Conservation (phyloP, 2,888 invertebrate genomes). For the Pammene fasciana region DNA sequence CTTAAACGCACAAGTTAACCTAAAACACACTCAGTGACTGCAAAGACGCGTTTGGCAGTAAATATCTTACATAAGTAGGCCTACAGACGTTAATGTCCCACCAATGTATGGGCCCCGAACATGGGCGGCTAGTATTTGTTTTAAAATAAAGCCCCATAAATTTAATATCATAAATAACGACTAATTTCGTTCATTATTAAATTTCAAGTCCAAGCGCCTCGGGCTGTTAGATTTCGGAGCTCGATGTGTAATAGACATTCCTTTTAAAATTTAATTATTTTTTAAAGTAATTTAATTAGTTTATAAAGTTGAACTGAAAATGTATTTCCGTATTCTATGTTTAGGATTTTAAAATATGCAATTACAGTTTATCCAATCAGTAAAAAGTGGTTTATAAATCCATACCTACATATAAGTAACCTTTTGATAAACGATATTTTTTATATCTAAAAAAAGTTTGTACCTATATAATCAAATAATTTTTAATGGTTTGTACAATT, state of each 20-base stretch:
- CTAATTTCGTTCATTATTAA: slow-evolving; percentile 61
- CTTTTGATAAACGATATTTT: no score
- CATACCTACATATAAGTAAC: no score
- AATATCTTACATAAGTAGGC: slow-evolving; percentile 51
- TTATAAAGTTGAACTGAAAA: slow-evolving; percentile 9
- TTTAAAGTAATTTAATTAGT: slow-evolving; percentile 38
- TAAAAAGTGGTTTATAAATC: no score
- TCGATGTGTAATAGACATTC: slow-evolving; percentile 41
- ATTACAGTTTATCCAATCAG: no score
- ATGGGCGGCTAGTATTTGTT: slow-evolving; percentile 55
- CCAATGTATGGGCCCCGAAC: slow-evolving; percentile 48
- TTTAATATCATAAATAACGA: slow-evolving; percentile 58
- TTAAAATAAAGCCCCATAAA: slow-evolving; percentile 55
- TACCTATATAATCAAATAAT: no score
- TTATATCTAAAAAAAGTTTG: no score
- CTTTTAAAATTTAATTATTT: slow-evolving; percentile 35
- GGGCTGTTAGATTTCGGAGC: slow-evolving; percentile 31
- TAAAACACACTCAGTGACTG: slow-evolving; percentile 46
- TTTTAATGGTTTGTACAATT: no score
- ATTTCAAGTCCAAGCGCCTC: slow-evolving; percentile 48
- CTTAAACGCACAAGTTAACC: slow-evolving; percentile 49
- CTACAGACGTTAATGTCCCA: slow-evolving; percentile 49
- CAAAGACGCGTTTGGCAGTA: slow-evolving; percentile 46
- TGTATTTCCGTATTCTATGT: not conserved
- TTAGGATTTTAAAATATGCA: no score